phyloP scores from a whole-genome alignment of 1,140 invertebrate genomes.

The Hyles vespertilio region DNA sequence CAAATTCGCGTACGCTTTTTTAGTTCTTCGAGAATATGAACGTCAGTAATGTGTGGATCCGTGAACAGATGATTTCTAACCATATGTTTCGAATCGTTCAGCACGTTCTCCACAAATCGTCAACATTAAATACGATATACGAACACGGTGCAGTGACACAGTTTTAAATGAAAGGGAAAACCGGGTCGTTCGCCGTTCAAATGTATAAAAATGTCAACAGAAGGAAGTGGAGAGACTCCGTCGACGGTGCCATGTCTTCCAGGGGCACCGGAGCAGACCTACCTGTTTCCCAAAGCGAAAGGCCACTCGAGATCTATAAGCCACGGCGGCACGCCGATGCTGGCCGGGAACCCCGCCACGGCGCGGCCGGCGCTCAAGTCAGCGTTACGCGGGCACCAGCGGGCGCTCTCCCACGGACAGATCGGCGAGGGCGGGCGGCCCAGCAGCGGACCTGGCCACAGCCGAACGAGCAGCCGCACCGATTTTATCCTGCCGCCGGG shows the following conservation, averaged over 20 bases:
- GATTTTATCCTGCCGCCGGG: slow-evolving; percentile 91
- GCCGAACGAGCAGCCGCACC: slow-evolving; percentile 87
- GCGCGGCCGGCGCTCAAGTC: slow-evolving; percentile 78
- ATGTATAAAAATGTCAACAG: slow-evolving; percentile 77
- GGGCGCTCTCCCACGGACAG: slow-evolving; percentile 91
- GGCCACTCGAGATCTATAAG: slow-evolving; percentile 87
- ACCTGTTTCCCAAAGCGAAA: slow-evolving; percentile 76
- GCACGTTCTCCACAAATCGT: slow-evolving; percentile 32
- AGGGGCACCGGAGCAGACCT: slow-evolving; percentile 77
- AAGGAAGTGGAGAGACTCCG: slow-evolving; percentile 75
- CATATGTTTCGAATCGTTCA: slow-evolving; percentile 62
- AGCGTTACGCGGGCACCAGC: slow-evolving; percentile 84
- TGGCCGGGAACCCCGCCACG: slow-evolving; percentile 68
- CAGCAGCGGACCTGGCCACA: slow-evolving; percentile 79
- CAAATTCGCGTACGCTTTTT: slow-evolving; percentile 4
- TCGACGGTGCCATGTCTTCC: slow-evolving; percentile 63
- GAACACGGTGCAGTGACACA: slow-evolving; percentile 16
- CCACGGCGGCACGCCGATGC: slow-evolving; percentile 81
- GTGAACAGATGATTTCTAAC: slow-evolving; percentile 66
- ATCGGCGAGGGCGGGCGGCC: slow-evolving; percentile 78
- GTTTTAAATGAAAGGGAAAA: slow-evolving; percentile 68
- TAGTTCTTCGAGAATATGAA: slow-evolving; percentile 32
- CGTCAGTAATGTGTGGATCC: slow-evolving; percentile 54
- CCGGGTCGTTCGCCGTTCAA: slow-evolving; percentile 45
- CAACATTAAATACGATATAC: slow-evolving; percentile 12